A percentile compares a stretch with the other conserved stretches of the same genome.
phyloP scores from a whole-genome alignment of 2,888 invertebrate genomes.

The Adelognathus sp. region DNA sequence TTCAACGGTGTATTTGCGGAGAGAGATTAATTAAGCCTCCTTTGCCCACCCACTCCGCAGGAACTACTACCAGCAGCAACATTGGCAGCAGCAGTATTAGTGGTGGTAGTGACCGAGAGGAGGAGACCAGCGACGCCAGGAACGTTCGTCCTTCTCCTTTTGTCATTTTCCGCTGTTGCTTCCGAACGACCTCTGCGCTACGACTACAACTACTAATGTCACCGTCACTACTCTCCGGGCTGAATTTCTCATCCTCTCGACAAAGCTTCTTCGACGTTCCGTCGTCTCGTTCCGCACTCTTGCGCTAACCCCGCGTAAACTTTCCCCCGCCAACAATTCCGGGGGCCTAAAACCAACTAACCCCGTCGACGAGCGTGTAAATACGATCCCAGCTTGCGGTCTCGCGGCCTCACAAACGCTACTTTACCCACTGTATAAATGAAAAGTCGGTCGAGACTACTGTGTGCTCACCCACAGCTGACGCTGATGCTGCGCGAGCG shows the following conservation, averaged over 20 bases:
- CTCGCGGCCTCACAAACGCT: slow-evolving; percentile 9
- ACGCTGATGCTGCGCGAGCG: neutral
- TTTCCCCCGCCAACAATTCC: neutral
- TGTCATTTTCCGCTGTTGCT: slow-evolving; percentile 2
- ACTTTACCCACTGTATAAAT: slow-evolving; percentile 51
- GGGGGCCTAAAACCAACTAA: slow-evolving; percentile 21
- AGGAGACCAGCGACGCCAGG: slow-evolving; percentile 6
- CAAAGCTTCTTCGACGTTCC: neutral
- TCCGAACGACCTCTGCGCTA: neutral
- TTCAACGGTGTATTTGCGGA: slow-evolving; percentile 60
- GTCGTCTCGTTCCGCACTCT: neutral
- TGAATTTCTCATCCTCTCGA: neutral
- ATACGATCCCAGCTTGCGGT: slow-evolving; percentile 65
- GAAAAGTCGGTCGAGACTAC: slow-evolving; percentile 37
- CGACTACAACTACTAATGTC: too few species aligned
- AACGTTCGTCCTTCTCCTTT: slow-evolving; percentile 9
- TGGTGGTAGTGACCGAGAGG: neutral
- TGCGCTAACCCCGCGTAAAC: neutral
- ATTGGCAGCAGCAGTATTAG: neutral
- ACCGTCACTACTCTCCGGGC: too few species aligned
- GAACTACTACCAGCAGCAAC: neutral
- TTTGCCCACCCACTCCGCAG: slow-evolving; percentile 16
- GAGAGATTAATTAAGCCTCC: slow-evolving; percentile 67
- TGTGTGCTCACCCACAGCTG: neutral
- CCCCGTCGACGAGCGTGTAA: slow-evolving; percentile 63